phyloP scores from a whole-genome alignment of 1,140 invertebrate species.

The Cydia splendana region DNA sequence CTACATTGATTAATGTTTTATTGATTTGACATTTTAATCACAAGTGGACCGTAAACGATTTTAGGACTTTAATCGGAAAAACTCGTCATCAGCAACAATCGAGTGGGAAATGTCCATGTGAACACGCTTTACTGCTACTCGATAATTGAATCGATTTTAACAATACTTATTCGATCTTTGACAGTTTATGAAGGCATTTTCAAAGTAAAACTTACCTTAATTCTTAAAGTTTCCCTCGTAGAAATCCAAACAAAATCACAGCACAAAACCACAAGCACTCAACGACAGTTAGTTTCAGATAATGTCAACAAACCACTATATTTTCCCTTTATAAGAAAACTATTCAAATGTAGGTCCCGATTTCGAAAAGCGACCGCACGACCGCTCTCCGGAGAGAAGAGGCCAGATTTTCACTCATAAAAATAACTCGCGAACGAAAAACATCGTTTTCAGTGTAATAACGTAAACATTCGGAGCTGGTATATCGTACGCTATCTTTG shows the following conservation, averaged over 20 bases:
- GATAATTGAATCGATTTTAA: conserved; percentile 11
- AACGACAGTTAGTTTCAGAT: conserved; percentile 3
- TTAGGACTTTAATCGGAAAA: background rate
- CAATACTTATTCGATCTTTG: background rate
- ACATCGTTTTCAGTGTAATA: conserved; percentile 45
- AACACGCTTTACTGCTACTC: background rate
- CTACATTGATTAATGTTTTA: background rate
- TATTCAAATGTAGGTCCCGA: conserved; percentile 32
- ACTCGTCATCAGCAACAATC: background rate
- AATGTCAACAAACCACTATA: conserved; percentile 17
- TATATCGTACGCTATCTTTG: conserved; percentile 56
- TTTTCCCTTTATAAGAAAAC: conserved; percentile 11
- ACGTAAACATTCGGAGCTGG: conserved; percentile 44
- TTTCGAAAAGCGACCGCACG: conserved; percentile 44
- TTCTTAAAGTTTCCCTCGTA: conserved; percentile 19
- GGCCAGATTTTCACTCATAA: conserved; percentile 58
- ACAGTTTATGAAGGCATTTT: background rate
- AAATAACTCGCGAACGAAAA: conserved; percentile 51
- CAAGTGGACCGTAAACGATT: background rate
- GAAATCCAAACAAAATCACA: conserved; percentile 22
- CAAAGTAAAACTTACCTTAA: conserved; percentile 23
- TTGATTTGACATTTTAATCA: background rate
- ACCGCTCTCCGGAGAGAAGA: conserved; percentile 38
- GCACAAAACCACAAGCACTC: conserved; percentile 26
- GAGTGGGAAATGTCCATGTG: background rate